Evolutionary conservation across 1,140 invertebrate species (phyloP).

Genomic region (Drosophila orosa): DNA sequence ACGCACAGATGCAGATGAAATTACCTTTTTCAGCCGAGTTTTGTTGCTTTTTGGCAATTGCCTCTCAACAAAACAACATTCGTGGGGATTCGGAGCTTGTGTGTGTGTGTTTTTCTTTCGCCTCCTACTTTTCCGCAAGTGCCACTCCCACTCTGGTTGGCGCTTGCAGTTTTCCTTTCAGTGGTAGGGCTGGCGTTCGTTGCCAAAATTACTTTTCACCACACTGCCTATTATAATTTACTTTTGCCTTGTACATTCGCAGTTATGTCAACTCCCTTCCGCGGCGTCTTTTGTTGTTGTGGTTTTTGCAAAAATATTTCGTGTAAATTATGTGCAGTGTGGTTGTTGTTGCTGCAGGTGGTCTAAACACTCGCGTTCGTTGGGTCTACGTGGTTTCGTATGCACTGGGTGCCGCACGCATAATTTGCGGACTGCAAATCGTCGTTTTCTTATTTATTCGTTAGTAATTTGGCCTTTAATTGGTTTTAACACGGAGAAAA

Average conservation of each 20-base stretch:
- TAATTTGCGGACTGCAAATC: conserved; percentile 52
- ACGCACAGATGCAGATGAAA: conserved; percentile 47
- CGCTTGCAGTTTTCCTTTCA: conserved; percentile 47
- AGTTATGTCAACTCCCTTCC: conserved; percentile 72
- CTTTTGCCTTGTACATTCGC: conserved; percentile 50
- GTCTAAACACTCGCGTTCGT: conserved; percentile 61
- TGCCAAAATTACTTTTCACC: conserved; percentile 44
- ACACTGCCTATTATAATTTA: conserved; percentile 73
- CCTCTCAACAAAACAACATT: conserved; percentile 68
- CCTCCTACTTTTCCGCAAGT: conserved; percentile 47
- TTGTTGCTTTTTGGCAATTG: conserved; percentile 61
- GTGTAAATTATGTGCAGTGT: conserved; percentile 77
- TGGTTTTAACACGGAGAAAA: conserved; percentile 65
- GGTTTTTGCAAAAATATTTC: conserved; percentile 62
- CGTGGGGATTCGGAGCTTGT: not conserved
- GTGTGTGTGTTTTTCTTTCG: conserved; percentile 6
- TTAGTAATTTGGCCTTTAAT: conserved; percentile 61
- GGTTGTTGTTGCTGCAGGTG: conserved; percentile 55
- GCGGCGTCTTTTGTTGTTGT: conserved; percentile 56
- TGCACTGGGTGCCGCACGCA: conserved; percentile 65
- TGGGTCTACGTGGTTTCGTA: conserved; percentile 69
- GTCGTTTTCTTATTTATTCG: conserved; percentile 57
- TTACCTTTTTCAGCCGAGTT: conserved; percentile 70
- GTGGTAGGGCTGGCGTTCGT: conserved; percentile 41
- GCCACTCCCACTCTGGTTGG: conserved; percentile 64